A percentile compares a stretch with the other conserved stretches of the same genome.
Evolutionary conservation across 1,140 invertebrate species (phyloP).

Genomic region (Caenorhabditis remanei): DNA sequence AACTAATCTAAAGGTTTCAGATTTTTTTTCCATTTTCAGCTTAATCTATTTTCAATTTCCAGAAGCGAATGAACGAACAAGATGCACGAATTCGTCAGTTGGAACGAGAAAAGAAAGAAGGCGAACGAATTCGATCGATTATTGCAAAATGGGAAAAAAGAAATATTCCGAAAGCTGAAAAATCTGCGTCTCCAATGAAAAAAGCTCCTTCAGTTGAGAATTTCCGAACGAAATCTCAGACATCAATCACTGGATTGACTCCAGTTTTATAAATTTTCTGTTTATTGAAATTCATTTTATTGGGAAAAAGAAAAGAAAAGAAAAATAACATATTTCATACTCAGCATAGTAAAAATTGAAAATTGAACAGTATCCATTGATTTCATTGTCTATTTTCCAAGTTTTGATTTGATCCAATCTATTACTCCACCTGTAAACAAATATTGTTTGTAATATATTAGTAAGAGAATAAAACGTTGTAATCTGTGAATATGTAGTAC

Average conservation of each 20-base stretch:
- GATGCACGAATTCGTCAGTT: constrained; percentile 52
- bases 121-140: constrained; percentile 8
- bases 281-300: neutral
- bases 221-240: constrained; percentile 16
- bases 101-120: constrained; percentile 53
- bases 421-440: constrained; percentile 29
- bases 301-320: neutral
- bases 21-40: neutral
- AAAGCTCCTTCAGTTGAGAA: constrained; percentile 3
- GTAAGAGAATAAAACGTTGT: neutral
- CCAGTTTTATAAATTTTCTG: constrained; percentile 19
- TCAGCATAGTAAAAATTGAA: too few species aligned
- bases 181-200: neutral
- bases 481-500: too few species aligned
- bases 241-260: constrained; percentile 26
- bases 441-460: neutral
- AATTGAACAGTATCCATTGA: neutral
- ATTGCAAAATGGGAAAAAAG: constrained; percentile 56
- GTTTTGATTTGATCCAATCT: constrained; percentile 41
- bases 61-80: constrained; percentile 55
- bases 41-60: neutral
- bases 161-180: constrained; percentile 6
- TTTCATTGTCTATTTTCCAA: constrained; percentile 23
- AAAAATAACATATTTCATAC: neutral
- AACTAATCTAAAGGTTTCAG: constrained; percentile 28